A percentile compares a stretch with the other conserved stretches of the same genome.
These are phyloP conservation scores for Andrena hattorfiana DNA, from an alignment of 2,888 invertebrate genomes.

Conservation along the genomic window DNA sequence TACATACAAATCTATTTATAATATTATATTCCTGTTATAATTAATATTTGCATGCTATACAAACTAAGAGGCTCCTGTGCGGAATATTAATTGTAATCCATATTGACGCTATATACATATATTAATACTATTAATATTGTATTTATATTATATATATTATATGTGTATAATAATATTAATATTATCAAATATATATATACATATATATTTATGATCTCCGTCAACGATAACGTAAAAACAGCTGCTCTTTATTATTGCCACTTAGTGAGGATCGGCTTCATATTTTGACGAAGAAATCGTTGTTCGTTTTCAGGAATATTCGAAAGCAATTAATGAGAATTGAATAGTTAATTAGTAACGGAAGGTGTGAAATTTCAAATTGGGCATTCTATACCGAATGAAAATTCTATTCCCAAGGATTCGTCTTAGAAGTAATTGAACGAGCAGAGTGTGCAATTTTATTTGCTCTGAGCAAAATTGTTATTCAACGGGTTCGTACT, in stretches of 20 bases:
- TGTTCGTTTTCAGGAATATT: conserved; percentile 21
- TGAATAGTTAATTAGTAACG: conserved; percentile 1
- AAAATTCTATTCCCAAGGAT: conserved; percentile 21
- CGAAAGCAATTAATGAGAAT: neutral
- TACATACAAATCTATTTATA: conserved; percentile 56
- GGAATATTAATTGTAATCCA: conserved; percentile 57
- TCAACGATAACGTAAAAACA: conserved; percentile 27
- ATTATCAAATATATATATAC: conserved; percentile 38
- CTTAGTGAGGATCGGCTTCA: conserved; percentile 55
- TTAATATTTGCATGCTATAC: conserved; percentile 58
- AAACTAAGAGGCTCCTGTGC: conserved; percentile 47
- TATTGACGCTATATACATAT: conserved; percentile 54
- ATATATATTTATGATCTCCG: conserved; percentile 35
- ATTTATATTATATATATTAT: conserved; percentile 57
- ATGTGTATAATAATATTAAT: conserved; percentile 62
- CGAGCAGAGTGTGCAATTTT: conserved; percentile 15
- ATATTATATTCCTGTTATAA: conserved; percentile 58
- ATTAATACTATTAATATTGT: conserved; percentile 59
- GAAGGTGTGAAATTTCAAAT: conserved; percentile 17
- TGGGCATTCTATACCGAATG: conserved; percentile 13
- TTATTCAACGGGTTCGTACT: conserved; percentile 33
- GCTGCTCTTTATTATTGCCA: conserved; percentile 41
- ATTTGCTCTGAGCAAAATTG: conserved; percentile 34
- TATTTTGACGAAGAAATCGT: conserved; percentile 31
- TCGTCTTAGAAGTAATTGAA: conserved; percentile 23